Evolutionary conservation across 2,113 vertebrate species (phyloP), one percentile per base, ranked within the genome.

Genomic region (Benthochromis sp.): DNA sequence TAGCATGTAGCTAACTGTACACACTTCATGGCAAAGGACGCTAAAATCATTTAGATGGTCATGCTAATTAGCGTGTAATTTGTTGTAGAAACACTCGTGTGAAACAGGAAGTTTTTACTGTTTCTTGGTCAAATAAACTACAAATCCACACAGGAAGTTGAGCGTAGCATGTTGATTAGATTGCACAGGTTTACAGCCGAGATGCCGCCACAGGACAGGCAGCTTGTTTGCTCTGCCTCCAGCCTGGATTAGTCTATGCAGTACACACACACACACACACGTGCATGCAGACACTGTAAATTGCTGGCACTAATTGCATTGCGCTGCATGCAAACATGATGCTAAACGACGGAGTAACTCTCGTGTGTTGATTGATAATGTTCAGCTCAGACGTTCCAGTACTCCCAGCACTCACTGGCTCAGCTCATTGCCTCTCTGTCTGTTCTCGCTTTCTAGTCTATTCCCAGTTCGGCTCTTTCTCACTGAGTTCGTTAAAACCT

Each of bases 381-480:
- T 29, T 47, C 24, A 76, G 40, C 69, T 76, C 40, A 47, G 71
- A 76, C 47, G 40, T 31, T 78, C 17, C 69, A 6, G 71, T 31
- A 43, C 52, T 29, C 52, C 19, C 66, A 55, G 24, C 5, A 6
- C 29, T 29, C 9, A 9, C 14, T 10, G 36, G 40, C 69, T 85
- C 36, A 88, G 86, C 86, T 92, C 89, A 85, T 90, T 89, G 88
- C 27, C 11, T 86, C 50, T 73, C 57, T 52, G 36, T 45, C 84
- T 89, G 29, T 24, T 81, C 55, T 50, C 21, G 50, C 21, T 88
- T 84, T 84, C 55, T 43, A 29, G 80, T 86, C 82, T 83, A 81
- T 88, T 93, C 86, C 82, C 81, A 84, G 16, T 88, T 89, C 87
- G 84, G 45, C 55, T 61, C 85, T 84, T 83, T 87, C 81, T 84